A percentile compares a stretch with the other conserved stretches of the same genome.
These are phyloP conservation scores for Agrochola lota DNA, from an alignment of 2,888 invertebrate genomes.

Conservation along the genomic window DNA sequence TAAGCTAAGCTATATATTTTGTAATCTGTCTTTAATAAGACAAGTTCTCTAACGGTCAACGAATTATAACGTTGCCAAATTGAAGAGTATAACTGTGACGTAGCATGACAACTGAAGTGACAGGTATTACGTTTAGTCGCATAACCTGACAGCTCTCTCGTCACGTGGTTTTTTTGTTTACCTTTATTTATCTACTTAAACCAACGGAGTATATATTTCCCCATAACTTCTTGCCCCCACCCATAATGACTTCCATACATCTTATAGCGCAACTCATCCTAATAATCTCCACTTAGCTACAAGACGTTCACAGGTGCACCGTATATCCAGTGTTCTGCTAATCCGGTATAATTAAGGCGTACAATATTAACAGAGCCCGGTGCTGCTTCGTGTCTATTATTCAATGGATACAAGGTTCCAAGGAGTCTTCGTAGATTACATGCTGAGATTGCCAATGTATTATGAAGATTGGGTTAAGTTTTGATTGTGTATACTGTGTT, in stretches of 20 bases:
- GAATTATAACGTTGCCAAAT: too few relatives aligned
- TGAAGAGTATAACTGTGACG: too few relatives aligned
- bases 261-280: constrained; percentile 21
- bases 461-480: constrained; percentile 59
- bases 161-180: too few relatives aligned
- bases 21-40: too few relatives aligned
- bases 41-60: too few relatives aligned
- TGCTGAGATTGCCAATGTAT: constrained; percentile 70
- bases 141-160: too few relatives aligned
- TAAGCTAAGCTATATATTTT: too few relatives aligned
- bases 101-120: too few relatives aligned
- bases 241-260: constrained; percentile 19
- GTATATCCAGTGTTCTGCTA: constrained; percentile 46
- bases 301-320: constrained; percentile 65
- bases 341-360: constrained; percentile 68
- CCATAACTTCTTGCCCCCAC: background rate
- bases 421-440: constrained; percentile 63
- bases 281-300: constrained; percentile 60
- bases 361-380: constrained; percentile 66
- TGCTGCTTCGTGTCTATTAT: constrained; percentile 74
- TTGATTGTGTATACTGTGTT: constrained; percentile 31
- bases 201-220: too few relatives aligned
- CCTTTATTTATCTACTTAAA: too few relatives aligned
- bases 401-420: constrained; percentile 69
- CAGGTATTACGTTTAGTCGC: too few relatives aligned